Conservation (phyloP, 64 coral and sea anemone genomes). For the Actinia tenebrosa region DNA sequence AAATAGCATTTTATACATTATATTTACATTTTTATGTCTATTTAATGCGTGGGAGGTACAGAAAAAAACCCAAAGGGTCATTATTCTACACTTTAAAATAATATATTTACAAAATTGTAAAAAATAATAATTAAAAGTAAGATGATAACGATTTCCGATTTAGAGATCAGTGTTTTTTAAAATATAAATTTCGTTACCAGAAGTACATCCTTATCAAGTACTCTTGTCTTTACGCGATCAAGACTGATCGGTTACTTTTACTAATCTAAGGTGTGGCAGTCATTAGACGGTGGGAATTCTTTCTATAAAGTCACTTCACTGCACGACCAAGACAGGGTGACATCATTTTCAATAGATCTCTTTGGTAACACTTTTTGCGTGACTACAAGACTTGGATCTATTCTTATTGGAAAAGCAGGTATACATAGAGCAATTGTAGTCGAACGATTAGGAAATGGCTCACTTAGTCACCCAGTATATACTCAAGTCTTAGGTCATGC, state of each 20-base stretch:
- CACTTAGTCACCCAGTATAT: neutral
- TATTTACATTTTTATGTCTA: too few species aligned
- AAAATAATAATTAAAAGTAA: too few species aligned
- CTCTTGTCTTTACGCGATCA: neutral
- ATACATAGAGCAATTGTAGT: constrained; percentile 27
- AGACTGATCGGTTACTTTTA: neutral
- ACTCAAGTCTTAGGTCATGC: constrained; percentile 22
- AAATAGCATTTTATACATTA: too few species aligned
- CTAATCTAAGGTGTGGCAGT: constrained; percentile 61
- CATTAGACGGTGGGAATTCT: constrained; percentile 67
- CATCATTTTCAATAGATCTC: constrained; percentile 34
- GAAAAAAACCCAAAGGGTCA: too few species aligned
- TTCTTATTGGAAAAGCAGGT: constrained; percentile 67
- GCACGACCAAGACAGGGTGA: constrained; percentile 12
- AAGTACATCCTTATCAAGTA: too few species aligned
- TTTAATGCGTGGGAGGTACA: too few species aligned
- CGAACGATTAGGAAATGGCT: neutral
- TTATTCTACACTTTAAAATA: too few species aligned
- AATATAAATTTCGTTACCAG: too few species aligned
- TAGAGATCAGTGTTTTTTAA: too few species aligned
- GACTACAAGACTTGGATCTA: constrained; percentile 54
- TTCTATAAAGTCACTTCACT: constrained; percentile 37
- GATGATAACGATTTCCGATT: too few species aligned
- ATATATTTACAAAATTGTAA: too few species aligned
- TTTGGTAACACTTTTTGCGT: constrained; percentile 62